phyloP scores from a whole-genome alignment of 2,888 invertebrate genomes.

The Aspidiotus rigidus region DNA sequence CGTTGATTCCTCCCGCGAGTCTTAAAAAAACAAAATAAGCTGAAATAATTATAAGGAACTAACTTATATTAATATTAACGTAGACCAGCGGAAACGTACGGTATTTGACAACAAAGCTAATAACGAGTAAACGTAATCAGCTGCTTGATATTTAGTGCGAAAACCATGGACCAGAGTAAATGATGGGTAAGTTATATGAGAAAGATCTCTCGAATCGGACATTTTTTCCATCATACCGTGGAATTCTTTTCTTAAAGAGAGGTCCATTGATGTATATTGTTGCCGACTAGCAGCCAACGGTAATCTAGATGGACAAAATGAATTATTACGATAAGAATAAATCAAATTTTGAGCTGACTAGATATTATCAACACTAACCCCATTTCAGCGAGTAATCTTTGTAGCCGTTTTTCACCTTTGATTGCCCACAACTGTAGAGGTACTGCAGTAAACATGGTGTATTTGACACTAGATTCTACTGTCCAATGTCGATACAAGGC shows the following conservation, averaged over 20 bases:
- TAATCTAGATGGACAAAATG: conserved; percentile 47
- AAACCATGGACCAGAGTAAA: conserved; percentile 76
- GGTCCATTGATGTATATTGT: conserved; percentile 78
- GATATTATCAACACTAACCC: conserved; percentile 50
- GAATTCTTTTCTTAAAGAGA: conserved; percentile 66
- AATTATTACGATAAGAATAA: background rate
- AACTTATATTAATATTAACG: background rate
- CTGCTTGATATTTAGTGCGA: conserved; percentile 65
- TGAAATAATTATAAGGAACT: background rate
- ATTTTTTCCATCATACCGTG: conserved; percentile 58
- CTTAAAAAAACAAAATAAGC: conserved; percentile 41
- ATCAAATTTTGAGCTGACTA: conserved; percentile 19
- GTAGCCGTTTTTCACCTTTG: conserved; percentile 69
- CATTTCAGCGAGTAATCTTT: conserved; percentile 83
- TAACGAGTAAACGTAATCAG: conserved; percentile 73
- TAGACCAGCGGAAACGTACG: conserved; percentile 43
- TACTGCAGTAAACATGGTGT: conserved; percentile 69
- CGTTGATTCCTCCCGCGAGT: conserved; percentile 53
- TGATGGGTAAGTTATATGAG: conserved; percentile 62
- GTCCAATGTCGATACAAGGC: conserved; percentile 88
- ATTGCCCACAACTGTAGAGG: conserved; percentile 75
- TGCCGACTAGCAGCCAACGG: conserved; percentile 81
- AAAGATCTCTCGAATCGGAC: conserved; percentile 58
- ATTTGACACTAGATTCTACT: conserved; percentile 70
- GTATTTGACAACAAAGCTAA: conserved; percentile 68